Base-by-base conservation (phyloP, 2,888 invertebrate species). In the Sericinus montela region DNA sequence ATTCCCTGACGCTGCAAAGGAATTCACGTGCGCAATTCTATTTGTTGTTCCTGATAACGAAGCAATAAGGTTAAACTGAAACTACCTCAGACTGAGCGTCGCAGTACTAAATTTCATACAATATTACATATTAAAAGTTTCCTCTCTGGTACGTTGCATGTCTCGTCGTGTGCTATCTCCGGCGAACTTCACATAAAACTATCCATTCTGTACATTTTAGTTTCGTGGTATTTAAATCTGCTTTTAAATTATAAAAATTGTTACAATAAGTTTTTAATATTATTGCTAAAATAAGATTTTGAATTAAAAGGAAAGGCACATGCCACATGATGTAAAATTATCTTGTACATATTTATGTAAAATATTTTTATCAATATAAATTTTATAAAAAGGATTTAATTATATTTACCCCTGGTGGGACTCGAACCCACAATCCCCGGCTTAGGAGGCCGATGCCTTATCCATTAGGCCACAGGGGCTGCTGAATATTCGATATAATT, bases 381-480 rank as follows among this genome's bases (percentile, higher is more conserved):
- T 19, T 19, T 19, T 3, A 19, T 3, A 19, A 19, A 19, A 19
- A 19, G 19, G n/a, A n/a, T n/a, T n/a, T n/a, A n/a, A n/a, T 19
- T 6, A 32, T 11, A 1, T 32, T 8, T 92, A 92, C 92, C 92
- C 91, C 92, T 92, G 92, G 92, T 91, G 92, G 92, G 92, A 92
- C 92, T 92, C 92, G 92, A 92, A 92, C 92, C 92, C 92, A 92
- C 92, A 92, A 91, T 92, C 92, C 92, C 92, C 92, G 92, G 92
- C 92, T 92, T 92, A 92, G 92, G 92, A 92, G 92, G 92, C 92
- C 92, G 92, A 92, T 92, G 92, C 92, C 92, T 92, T 92, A 92
- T 92, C 92, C 92, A 92, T 92, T 92, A 92, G 92, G 92, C 92
- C 92, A 92, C 92, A 92, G 92, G 92, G 92, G 92, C 92, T 75